phyloP scores from a whole-genome alignment of 2,797 vertebrate genomes.

The Crax fasciolata region DNA sequence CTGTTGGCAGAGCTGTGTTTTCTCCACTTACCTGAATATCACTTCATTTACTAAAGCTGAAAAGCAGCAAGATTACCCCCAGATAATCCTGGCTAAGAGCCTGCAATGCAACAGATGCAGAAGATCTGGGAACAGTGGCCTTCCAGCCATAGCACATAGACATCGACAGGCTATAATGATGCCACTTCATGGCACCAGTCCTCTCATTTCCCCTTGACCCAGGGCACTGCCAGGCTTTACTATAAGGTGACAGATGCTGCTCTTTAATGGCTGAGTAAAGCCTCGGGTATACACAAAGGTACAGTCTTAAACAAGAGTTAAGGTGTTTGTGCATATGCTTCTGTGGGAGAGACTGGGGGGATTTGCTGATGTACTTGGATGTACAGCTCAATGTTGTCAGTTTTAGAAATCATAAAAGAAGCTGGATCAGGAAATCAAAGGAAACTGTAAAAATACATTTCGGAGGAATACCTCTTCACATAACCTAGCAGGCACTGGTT shows the following conservation, averaged over 20 bases:
- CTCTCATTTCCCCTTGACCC: neutral
- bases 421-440: neutral
- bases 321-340: neutral
- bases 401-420: neutral
- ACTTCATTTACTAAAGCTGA: neutral
- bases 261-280: neutral
- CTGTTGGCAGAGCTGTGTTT: neutral
- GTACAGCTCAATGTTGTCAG: neutral
- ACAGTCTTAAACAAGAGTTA: neutral
- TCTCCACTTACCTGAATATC: neutral
- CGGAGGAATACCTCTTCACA: neutral
- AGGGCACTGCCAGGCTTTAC: neutral
- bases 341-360: neutral
- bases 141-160: neutral
- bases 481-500: neutral
- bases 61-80: neutral
- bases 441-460: neutral
- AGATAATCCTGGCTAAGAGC: neutral
- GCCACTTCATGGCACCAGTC: neutral
- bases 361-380: neutral
- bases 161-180: neutral
- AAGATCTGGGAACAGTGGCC: neutral
- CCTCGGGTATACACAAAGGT: neutral
- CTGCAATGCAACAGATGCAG: neutral
- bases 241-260: neutral